Percentiles rank a stretch among this genome's conserved stretches.
phyloP scores from a whole-genome alignment of 2,888 invertebrate species.

The Aporophyla lueneburgensis region DNA sequence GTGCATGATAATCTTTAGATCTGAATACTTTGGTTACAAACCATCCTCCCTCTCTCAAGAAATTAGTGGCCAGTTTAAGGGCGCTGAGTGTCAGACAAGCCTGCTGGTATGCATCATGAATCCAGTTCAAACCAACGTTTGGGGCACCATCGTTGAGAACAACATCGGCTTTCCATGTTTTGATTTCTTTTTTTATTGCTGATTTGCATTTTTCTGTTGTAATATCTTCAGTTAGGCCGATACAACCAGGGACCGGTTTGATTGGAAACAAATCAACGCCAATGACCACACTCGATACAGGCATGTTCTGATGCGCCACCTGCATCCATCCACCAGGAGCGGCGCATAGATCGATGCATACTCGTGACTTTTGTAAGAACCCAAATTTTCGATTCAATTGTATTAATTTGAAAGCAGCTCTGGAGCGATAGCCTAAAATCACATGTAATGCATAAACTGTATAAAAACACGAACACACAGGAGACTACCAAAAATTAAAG shows the following conservation, averaged over 20 bases:
- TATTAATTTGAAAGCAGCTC: conserved; percentile 99
- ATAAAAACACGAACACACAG: conserved; percentile 13
- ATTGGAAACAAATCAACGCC: conserved; percentile 99
- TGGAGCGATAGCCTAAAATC: conserved; percentile 96
- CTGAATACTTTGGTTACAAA: conserved; percentile 99
- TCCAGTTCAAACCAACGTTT: conserved; percentile 99
- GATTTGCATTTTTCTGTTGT: conserved; percentile 98
- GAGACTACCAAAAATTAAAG: not conserved
- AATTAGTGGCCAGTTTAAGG: conserved; percentile 97
- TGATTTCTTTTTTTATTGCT: conserved; percentile 95
- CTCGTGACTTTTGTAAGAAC: conserved; percentile 98
- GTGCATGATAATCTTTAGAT: conserved; percentile 98
- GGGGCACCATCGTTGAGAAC: conserved; percentile 99
- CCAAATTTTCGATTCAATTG: conserved; percentile 99
- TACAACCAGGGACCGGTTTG: conserved; percentile 96
- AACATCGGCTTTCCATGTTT: conserved; percentile 99
- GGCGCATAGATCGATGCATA: conserved; percentile 99
- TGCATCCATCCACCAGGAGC: conserved; percentile 99
- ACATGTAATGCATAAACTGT: conserved; percentile 5
- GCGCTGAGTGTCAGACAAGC: conserved; percentile 97
- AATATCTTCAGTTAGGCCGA: conserved; percentile 97
- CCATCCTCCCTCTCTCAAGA: conserved; percentile 97
- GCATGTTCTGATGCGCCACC: conserved; percentile 99
- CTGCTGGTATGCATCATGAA: conserved; percentile 99
- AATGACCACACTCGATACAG: conserved; percentile 97